Percentiles rank a stretch among this genome's conserved stretches.
Evolutionary conservation across 2,888 invertebrate genomes (phyloP).

Genomic region (Ormyrus thymus): DNA sequence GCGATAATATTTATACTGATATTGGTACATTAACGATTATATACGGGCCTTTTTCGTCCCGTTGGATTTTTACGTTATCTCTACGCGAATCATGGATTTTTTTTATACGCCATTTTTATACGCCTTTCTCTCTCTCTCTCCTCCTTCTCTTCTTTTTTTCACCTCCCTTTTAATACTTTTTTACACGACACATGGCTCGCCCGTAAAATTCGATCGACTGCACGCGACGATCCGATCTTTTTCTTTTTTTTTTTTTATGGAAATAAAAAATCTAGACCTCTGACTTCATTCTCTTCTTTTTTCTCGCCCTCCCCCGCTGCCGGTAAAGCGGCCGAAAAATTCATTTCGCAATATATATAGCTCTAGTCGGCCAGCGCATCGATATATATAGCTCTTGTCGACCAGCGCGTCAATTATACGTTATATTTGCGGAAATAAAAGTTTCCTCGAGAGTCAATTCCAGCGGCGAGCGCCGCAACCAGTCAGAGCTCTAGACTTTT

Average conservation of each 20-base stretch:
- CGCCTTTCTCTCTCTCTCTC: background rate
- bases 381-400: too few relatives aligned
- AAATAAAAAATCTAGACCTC: conserved; percentile 35
- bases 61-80: conserved; percentile 25
- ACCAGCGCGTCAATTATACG: too few relatives aligned
- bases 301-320: background rate
- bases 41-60: conserved; percentile 10
- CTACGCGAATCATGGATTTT: conserved; percentile 36
- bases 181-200: conserved; percentile 38
- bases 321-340: conserved; percentile 7
- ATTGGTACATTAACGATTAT: conserved; percentile 56
- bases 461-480: background rate
- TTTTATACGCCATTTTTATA: conserved; percentile 17
- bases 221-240: conserved; percentile 33
- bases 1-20: conserved; percentile 55
- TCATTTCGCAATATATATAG: background rate
- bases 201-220: conserved; percentile 44
- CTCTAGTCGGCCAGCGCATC: too few relatives aligned
- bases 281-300: conserved; percentile 30
- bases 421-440: too few relatives aligned
- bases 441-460: too few relatives aligned
- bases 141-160: background rate
- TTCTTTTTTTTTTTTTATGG: conserved; percentile 17
- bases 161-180: conserved; percentile 37
- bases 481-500: conserved; percentile 31